Conservation (phyloP, 2,888 invertebrate genomes). For the Cephus runcator region DNA sequence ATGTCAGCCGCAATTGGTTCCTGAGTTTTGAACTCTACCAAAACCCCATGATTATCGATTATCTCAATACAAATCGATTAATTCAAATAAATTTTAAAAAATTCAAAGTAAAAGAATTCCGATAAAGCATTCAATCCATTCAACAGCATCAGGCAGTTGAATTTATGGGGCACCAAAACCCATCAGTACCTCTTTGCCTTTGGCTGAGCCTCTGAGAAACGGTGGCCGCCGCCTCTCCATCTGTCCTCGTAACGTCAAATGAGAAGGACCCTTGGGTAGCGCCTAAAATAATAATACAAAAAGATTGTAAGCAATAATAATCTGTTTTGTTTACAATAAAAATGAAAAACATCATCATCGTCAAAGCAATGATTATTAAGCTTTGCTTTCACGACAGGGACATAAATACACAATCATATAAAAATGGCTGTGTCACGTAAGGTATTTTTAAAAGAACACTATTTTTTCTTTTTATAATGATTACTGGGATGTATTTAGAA, state of each 20-base stretch:
- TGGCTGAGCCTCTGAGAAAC: constrained; percentile 54
- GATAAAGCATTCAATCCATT: not conserved
- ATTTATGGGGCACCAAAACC: not conserved
- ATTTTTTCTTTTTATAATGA: too few species aligned
- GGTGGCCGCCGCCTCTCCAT: constrained; percentile 61
- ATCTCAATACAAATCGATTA: not conserved
- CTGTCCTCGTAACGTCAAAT: constrained; percentile 53
- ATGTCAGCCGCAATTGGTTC: not conserved
- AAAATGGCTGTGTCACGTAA: too few species aligned
- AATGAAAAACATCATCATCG: too few species aligned
- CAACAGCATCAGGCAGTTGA: not conserved
- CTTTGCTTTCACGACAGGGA: too few species aligned
- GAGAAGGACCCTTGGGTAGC: constrained; percentile 49
- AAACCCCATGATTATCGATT: not conserved
- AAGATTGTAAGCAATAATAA: not conserved
- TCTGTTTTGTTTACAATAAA: too few species aligned
- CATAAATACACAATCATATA: too few species aligned
- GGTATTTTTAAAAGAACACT: too few species aligned
- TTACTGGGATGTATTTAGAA: too few species aligned
- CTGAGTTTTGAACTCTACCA: not conserved
- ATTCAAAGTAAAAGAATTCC: not conserved
- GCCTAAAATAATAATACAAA: constrained; percentile 36
- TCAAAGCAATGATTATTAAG: too few species aligned
- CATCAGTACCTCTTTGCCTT: constrained; percentile 53
- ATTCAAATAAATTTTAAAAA: not conserved